These are phyloP conservation scores for Oreortyx pictus DNA, from an alignment of 2,797 vertebrate genomes.

Conservation along the genomic window DNA sequence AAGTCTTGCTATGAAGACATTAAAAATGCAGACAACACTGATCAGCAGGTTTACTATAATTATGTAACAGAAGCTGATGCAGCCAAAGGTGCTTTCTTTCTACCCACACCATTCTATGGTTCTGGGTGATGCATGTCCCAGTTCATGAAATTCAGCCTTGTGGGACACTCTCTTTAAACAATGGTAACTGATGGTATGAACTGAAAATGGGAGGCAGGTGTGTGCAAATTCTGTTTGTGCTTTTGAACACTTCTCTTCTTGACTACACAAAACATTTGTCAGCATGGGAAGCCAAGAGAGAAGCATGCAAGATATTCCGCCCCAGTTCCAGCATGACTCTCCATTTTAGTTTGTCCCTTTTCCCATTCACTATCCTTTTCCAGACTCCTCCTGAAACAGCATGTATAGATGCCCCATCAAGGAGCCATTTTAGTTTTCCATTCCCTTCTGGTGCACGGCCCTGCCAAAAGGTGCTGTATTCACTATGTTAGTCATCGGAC, in stretches of 20 bases:
- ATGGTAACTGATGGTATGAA: neutral
- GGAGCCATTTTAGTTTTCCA: neutral
- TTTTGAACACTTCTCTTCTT: neutral
- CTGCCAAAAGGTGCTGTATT: neutral
- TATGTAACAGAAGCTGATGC: neutral
- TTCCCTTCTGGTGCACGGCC: neutral
- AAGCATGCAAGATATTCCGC: neutral
- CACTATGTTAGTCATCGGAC: neutral
- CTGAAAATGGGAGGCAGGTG: neutral
- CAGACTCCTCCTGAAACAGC: neutral
- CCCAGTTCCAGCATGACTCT: neutral
- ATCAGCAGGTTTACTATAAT: slow-evolving; percentile 30
- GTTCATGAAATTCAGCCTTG: neutral
- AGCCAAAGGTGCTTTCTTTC: neutral
- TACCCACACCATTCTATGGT: no score
- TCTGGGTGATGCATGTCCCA: neutral
- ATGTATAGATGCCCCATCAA: neutral
- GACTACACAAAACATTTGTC: neutral
- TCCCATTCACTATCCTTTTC: neutral
- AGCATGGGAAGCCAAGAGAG: neutral
- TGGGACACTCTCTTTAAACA: neutral
- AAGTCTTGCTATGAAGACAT: slow-evolving; percentile 21
- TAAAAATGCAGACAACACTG: slow-evolving; percentile 45
- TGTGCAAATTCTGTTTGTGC: neutral
- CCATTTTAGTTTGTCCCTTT: neutral